Percentiles rank a stretch among this genome's conserved stretches.
Evolutionary conservation across 2,888 invertebrate species (phyloP).

Genomic region (Perizoma flavofasciatum): DNA sequence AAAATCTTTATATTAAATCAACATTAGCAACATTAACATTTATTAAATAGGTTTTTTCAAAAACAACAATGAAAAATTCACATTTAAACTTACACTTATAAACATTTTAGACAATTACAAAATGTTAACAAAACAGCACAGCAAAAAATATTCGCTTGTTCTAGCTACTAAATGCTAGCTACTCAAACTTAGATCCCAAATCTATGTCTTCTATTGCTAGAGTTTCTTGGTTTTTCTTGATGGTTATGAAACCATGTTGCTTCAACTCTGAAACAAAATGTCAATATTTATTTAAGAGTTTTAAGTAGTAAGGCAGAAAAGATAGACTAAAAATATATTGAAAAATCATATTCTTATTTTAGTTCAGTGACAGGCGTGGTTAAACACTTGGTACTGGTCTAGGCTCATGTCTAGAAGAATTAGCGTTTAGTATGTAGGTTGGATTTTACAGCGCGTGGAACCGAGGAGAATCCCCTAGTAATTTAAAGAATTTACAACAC

Average conservation of each 20-base stretch:
- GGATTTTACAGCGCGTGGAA: too few species aligned
- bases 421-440: too few species aligned
- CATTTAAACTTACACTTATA: too few species aligned
- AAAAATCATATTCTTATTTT: too few species aligned
- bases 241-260: conserved; percentile 61
- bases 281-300: not conserved
- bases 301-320: not conserved
- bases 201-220: conserved; percentile 59
- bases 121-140: conserved; percentile 20
- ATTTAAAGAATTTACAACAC: too few species aligned
- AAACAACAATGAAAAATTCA: too few species aligned
- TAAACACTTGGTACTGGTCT: too few species aligned
- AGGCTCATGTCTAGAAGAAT: too few species aligned
- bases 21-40: conserved; percentile 10
- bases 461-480: too few species aligned
- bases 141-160: not conserved
- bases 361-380: too few species aligned
- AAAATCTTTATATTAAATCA: conserved; percentile 2
- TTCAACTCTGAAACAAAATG: conserved; percentile 62
- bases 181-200: conserved; percentile 55
- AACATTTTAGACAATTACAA: conserved; percentile 1
- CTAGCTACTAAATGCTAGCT: not conserved
- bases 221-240: conserved; percentile 56
- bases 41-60: too few species aligned
- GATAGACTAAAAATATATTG: too few species aligned